Percentiles rank a stretch among this genome's conserved stretches.
phyloP scores from a whole-genome alignment of 2,113 vertebrate genomes.

The Tachysurus vachellii region DNA sequence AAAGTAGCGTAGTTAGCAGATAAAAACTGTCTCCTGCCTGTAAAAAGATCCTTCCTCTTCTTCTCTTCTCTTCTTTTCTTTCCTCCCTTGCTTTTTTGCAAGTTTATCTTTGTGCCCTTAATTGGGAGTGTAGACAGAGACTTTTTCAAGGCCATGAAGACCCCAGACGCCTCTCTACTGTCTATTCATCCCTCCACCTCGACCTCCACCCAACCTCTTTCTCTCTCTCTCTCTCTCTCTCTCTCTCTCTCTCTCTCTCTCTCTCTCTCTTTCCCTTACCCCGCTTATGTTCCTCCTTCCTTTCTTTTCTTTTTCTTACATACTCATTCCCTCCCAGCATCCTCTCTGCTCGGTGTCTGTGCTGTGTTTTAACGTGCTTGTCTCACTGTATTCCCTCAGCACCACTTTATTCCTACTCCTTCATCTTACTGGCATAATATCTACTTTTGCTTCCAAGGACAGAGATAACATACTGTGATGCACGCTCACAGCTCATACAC shows the following conservation, averaged over 20 bases:
- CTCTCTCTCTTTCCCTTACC: constrained; percentile 12
- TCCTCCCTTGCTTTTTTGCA: constrained; percentile 41
- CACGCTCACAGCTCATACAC: constrained; percentile 28
- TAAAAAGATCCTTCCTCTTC: constrained; percentile 66
- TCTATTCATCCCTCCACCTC: constrained; percentile 47
- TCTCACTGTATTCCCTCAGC: constrained; percentile 15
- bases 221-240: constrained; percentile 5
- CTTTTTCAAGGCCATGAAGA: constrained; percentile 52
- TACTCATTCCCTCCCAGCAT: constrained; percentile 21
- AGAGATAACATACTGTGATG: constrained; percentile 4
- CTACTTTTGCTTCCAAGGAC: constrained; percentile 31
- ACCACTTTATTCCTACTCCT: neutral
- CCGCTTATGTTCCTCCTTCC: neutral
- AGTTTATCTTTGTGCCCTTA: constrained; percentile 65
- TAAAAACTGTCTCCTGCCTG: constrained; percentile 68
- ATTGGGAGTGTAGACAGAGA: constrained; percentile 62
- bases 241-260: constrained; percentile 26
- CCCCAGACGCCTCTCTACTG: constrained; percentile 56
- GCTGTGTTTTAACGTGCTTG: constrained; percentile 23
- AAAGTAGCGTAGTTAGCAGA: constrained; percentile 70
- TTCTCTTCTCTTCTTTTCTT: constrained; percentile 46
- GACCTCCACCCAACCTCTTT: neutral
- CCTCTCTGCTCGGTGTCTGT: constrained; percentile 22
- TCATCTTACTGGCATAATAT: constrained; percentile 16
- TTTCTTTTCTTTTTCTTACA: constrained; percentile 23